Evolutionary conservation across 92 coral and sea anemone genomes (phyloP), one percentile per base, ranked within the genome.

Genomic region (Palythoa grandis): DNA sequence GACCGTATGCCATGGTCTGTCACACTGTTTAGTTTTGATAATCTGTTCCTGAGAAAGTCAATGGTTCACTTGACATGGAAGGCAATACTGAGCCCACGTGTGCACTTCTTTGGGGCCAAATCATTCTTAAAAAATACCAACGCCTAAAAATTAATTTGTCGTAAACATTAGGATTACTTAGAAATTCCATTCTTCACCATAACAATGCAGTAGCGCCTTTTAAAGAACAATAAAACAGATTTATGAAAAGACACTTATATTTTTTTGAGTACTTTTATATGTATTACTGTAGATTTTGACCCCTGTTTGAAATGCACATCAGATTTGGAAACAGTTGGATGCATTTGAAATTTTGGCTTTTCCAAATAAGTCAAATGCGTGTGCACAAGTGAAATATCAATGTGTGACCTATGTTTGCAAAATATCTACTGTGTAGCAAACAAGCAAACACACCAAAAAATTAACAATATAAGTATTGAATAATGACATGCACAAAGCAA

Each of bases 71-170:
- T 15, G 7, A 54, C 60, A 52, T 54, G 60, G 1, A 54, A 54
- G 9, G 60, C 60, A 54, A 65, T 65, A 24, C 70, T 65, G 3
- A 65, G 3, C 7, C 70, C 70, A 65, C 70, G 16, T 22, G 70
- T 65, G 29, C 70, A 65, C 10, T 65, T 65, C 70, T 65, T 65
- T 22, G 22, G 70, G 23, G 70, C 70, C 70, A 65, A 65, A 65
- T 65, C 70, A 20, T 65, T 65, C 70, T 65, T 24, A 22, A 65
- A 65, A 57, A 65, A 65, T 24, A 65, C 70, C 70, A 65, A 65
- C 25, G 13, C 67, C 67, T 60, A 16, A 5, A 65, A 65, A 65
- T 65, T 65, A 65, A 65, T 65, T 63, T 65, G 70, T 65, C 16
- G 70, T 22, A 24, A 65, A 65, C 25, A 65, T 65, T 65, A 65